Percentiles rank a stretch among this genome's conserved stretches.
These are phyloP conservation scores for Protula sp. DNA, from an alignment of 2,888 invertebrate genomes.

Conservation along the genomic window DNA sequence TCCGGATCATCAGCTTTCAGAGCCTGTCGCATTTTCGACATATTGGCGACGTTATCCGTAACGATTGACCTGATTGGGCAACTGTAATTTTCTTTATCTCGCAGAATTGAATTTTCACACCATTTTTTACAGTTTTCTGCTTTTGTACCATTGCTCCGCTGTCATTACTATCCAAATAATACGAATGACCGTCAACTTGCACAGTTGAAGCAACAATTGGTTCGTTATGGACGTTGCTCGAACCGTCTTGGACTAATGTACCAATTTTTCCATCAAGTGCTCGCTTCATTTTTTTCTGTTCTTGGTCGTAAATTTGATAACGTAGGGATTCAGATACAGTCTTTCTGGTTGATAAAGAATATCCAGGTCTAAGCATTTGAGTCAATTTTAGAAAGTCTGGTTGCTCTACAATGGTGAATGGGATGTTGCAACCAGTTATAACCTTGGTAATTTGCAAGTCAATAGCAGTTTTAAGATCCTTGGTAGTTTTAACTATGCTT, in stretches of 20 bases:
- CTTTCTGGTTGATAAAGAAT: too few relatives aligned
- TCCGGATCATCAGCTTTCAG: background rate
- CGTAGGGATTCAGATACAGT: too few relatives aligned
- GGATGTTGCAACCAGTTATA: too few relatives aligned
- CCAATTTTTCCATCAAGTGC: background rate
- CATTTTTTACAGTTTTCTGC: background rate
- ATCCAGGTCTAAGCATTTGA: too few relatives aligned
- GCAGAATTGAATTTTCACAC: background rate
- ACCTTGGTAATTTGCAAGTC: too few relatives aligned
- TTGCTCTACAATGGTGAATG: too few relatives aligned
- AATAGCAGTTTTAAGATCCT: too few relatives aligned
- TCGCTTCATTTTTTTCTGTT: background rate
- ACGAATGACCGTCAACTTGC: background rate
- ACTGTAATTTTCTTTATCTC: background rate
- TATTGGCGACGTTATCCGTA: background rate
- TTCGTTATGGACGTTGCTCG: background rate
- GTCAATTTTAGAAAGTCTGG: too few relatives aligned
- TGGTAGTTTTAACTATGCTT: too few relatives aligned
- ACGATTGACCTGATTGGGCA: background rate
- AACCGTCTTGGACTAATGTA: background rate
- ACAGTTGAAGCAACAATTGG: background rate
- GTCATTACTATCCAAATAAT: background rate
- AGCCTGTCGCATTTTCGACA: background rate
- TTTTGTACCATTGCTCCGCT: background rate
- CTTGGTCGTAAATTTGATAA: too few relatives aligned